Conservation (phyloP, 2,113 vertebrate species). For the Ondatra zibethicus region DNA sequence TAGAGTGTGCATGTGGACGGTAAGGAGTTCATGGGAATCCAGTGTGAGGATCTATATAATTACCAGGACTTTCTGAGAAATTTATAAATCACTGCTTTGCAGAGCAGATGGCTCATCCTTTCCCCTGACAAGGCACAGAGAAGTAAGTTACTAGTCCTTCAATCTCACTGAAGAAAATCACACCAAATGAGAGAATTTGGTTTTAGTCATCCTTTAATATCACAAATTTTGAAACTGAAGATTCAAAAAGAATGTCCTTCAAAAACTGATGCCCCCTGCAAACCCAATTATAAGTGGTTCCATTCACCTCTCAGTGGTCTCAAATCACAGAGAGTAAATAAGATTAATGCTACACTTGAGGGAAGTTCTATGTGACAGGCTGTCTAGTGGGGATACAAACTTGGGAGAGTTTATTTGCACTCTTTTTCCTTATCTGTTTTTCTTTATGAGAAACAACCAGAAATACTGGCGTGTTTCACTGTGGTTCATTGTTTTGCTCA, state of each 20-base stretch:
- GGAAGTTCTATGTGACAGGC: not conserved
- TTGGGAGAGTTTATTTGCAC: not conserved
- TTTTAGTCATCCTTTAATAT: slow-evolving; percentile 47
- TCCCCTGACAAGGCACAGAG: slow-evolving; percentile 34
- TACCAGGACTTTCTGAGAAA: slow-evolving; percentile 36
- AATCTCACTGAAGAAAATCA: slow-evolving; percentile 24
- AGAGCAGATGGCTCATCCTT: not conserved
- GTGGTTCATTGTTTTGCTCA: not conserved
- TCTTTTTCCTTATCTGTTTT: not conserved
- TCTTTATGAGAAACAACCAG: not conserved
- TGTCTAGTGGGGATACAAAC: not conserved
- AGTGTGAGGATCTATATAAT: not conserved
- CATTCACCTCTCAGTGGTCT: slow-evolving; percentile 38
- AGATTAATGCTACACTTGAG: not conserved
- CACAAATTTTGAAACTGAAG: slow-evolving; percentile 18
- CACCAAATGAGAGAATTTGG: slow-evolving; percentile 6
- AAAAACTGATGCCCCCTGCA: slow-evolving; percentile 3
- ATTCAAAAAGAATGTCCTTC: slow-evolving; percentile 43
- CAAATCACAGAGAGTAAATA: slow-evolving; percentile 45
- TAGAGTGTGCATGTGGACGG: not conserved
- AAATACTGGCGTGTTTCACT: not conserved
- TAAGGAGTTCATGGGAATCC: not conserved
- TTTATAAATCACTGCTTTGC: not conserved
- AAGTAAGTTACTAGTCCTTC: slow-evolving; percentile 4
- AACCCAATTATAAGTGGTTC: slow-evolving; percentile 43